These are phyloP conservation scores for Balearica regulorum DNA, from an alignment of 2,797 vertebrate genomes.

Conservation along the genomic window DNA sequence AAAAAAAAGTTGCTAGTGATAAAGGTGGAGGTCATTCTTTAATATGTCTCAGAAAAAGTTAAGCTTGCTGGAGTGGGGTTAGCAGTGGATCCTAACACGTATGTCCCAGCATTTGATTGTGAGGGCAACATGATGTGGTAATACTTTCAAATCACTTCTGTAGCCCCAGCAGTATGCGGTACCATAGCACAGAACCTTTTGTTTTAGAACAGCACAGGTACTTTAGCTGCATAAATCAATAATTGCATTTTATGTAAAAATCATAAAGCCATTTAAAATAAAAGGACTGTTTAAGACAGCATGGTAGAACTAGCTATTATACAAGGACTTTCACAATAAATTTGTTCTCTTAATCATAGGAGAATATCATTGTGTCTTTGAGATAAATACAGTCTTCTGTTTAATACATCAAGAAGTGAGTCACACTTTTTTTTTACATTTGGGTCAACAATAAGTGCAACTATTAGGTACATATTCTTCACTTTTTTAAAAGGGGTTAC, in stretches of 20 bases:
- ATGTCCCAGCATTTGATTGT: background rate
- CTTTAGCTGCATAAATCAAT: background rate
- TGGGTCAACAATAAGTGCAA: background rate
- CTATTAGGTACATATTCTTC: background rate
- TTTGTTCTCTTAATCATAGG: background rate
- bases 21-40: background rate
- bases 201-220: background rate
- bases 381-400: background rate
- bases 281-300: background rate
- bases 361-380: background rate
- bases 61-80: background rate
- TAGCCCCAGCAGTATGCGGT: background rate
- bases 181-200: background rate
- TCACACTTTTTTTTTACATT: background rate
- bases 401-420: background rate
- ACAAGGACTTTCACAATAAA: background rate
- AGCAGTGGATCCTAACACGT: rapidly evolving
- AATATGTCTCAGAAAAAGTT: background rate
- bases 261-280: background rate
- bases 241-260: background rate
- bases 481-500: background rate
- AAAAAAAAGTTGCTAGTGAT: background rate
- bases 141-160: background rate
- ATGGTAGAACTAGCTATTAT: background rate
- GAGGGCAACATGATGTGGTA: rapidly evolving